Conservation (phyloP, 2,113 vertebrate species). For the Xenotilapia leptura region DNA sequence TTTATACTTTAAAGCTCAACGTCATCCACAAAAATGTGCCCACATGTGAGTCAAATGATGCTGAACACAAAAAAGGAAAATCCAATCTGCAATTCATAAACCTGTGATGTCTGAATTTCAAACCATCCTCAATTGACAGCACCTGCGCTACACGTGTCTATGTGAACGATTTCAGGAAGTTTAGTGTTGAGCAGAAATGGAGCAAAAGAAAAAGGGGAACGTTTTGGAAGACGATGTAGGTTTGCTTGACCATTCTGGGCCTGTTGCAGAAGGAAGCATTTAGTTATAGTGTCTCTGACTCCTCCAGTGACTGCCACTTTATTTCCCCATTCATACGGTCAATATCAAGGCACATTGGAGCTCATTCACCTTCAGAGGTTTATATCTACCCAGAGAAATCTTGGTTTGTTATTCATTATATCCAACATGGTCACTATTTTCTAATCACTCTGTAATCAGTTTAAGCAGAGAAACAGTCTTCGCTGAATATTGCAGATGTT, state of each 20-base stretch:
- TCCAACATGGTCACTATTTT: background rate
- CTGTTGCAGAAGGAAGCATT: background rate
- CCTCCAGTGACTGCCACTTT: background rate
- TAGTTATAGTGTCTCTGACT: background rate
- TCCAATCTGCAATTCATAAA: background rate
- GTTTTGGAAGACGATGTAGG: background rate
- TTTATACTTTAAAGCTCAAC: background rate
- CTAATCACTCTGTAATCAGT: background rate
- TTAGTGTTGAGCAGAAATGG: background rate
- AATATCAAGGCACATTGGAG: background rate
- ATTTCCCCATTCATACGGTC: background rate
- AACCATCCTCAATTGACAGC: background rate
- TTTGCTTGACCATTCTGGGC: background rate
- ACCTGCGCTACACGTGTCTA: background rate
- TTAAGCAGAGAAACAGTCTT: background rate
- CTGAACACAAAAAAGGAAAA: background rate
- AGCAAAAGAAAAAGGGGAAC: background rate
- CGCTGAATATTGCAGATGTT: background rate
- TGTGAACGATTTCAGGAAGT: background rate
- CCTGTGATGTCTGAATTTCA: background rate
- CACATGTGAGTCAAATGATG: background rate
- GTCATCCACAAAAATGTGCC: background rate
- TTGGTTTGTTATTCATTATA: background rate
- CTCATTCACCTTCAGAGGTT: rapidly evolving
- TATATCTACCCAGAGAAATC: background rate